phyloP scores from a whole-genome alignment of 2,888 invertebrate species.

The Flexamia atlantica region DNA sequence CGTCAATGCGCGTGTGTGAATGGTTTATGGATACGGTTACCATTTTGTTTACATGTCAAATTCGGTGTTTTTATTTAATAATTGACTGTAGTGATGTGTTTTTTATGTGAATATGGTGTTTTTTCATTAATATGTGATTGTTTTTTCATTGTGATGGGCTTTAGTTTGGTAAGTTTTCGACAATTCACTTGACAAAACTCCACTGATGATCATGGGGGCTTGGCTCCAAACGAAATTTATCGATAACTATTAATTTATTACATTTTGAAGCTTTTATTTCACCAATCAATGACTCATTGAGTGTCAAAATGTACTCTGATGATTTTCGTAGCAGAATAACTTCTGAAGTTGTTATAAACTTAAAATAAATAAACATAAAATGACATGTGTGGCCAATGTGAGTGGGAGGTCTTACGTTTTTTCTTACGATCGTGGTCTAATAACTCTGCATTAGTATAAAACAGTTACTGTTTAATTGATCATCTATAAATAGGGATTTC shows the following conservation, averaged over 20 bases:
- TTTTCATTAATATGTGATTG: slow-evolving; percentile 27
- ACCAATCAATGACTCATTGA: too few relatives aligned
- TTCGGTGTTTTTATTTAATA: slow-evolving; percentile 47
- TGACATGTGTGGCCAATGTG: slow-evolving; percentile 6
- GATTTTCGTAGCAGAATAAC: too few relatives aligned
- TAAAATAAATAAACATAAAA: too few relatives aligned
- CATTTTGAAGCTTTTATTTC: not conserved
- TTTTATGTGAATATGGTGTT: slow-evolving; percentile 23
- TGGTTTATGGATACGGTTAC: slow-evolving; percentile 56
- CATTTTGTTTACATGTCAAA: slow-evolving; percentile 55
- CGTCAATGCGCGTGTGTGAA: slow-evolving; percentile 27
- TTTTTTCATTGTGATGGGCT: not conserved
- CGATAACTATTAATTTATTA: slow-evolving; percentile 2
- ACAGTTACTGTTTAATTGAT: too few relatives aligned
- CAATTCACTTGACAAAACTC: not conserved
- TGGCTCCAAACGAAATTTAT: slow-evolving; percentile 38
- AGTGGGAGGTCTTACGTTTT: not conserved
- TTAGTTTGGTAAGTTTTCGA: slow-evolving; percentile 46
- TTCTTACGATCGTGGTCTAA: too few relatives aligned
- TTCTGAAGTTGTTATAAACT: not conserved
- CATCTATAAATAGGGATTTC: too few relatives aligned
- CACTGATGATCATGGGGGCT: slow-evolving; percentile 19
- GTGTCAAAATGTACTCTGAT: too few relatives aligned
- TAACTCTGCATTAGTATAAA: too few relatives aligned
- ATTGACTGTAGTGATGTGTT: slow-evolving; percentile 57